Evolutionary conservation across 2,113 vertebrate genomes (phyloP).

Genomic region (Psophia crepitans): DNA sequence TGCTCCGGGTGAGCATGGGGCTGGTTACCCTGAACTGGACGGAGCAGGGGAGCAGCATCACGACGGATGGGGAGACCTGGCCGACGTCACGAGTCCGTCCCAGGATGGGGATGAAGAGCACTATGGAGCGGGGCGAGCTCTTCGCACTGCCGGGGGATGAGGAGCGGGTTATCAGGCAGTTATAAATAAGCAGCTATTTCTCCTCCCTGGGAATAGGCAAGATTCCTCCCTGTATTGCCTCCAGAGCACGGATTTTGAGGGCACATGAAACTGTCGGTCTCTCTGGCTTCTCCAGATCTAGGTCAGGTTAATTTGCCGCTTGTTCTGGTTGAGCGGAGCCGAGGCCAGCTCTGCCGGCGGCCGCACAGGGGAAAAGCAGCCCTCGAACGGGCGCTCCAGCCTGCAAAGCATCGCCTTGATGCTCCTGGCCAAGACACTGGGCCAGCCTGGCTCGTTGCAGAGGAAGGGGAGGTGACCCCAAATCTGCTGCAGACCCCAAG

Average conservation of each 20-base stretch:
- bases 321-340: background rate
- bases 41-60: background rate
- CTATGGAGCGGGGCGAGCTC: fast-evolving
- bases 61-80: background rate
- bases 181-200: background rate
- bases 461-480: background rate
- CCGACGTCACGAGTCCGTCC: fast-evolving
- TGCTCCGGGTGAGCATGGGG: background rate
- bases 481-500: background rate
- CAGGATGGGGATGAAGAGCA: background rate
- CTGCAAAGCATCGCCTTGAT: fast-evolving
- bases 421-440: background rate
- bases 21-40: background rate
- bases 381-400: background rate
- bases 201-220: background rate
- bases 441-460: background rate
- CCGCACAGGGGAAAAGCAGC: background rate
- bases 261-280: background rate
- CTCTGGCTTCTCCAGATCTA: conserved; percentile 1
- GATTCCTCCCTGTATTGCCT: background rate
- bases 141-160: fast-evolving
- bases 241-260: background rate
- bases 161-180: background rate
- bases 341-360: background rate
- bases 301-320: conserved; percentile 26